A percentile compares a stretch with the other conserved stretches of the same genome.
These are phyloP conservation scores for Ciconia stormi DNA, from an alignment of 2,113 vertebrate species.

Conservation along the genomic window DNA sequence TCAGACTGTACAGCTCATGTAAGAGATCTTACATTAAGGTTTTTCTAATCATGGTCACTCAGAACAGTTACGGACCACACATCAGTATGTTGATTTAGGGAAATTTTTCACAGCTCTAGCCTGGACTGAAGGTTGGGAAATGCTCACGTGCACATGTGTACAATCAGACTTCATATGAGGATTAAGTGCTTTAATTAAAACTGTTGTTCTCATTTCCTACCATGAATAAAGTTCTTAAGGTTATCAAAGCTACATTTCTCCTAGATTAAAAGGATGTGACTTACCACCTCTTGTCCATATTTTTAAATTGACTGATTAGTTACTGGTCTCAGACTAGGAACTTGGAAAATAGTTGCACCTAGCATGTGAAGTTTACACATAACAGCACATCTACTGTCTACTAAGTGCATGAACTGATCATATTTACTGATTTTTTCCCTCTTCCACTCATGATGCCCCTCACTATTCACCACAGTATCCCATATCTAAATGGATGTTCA, in stretches of 20 bases:
- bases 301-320: neutral
- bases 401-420: fast-evolving
- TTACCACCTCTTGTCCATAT: neutral
- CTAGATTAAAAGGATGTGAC: neutral
- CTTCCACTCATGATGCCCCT: neutral
- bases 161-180: neutral
- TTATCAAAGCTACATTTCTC: neutral
- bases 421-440: neutral
- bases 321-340: neutral
- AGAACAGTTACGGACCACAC: neutral
- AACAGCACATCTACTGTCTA: neutral
- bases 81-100: neutral
- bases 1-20: neutral
- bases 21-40: neutral
- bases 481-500: neutral
- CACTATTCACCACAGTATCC: neutral
- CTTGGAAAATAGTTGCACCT: neutral
- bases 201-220: neutral
- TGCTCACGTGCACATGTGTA: neutral
- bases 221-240: neutral
- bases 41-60: neutral
- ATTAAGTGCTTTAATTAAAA: neutral
- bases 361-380: neutral
- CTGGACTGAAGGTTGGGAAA: neutral
- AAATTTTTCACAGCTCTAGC: neutral